phyloP scores from a whole-genome alignment of 2,797 vertebrate species.

The Acrossocheilus fasciatus region DNA sequence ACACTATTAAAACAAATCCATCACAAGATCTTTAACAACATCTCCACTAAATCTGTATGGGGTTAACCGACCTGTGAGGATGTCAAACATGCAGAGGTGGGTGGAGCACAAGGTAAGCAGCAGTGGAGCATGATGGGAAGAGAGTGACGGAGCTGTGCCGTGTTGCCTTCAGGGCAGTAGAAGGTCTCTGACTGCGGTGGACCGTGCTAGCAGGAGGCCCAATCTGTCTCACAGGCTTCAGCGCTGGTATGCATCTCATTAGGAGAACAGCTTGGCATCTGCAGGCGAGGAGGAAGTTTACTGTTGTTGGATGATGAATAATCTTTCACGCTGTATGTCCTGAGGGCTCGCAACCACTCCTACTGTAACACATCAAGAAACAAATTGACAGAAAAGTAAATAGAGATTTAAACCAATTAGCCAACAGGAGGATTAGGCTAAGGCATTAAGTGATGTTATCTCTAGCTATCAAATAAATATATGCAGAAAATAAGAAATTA shows the following conservation, averaged over 20 bases:
- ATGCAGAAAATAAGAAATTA: not conserved
- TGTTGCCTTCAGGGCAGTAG: conserved; percentile 74
- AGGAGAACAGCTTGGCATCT: conserved; percentile 82
- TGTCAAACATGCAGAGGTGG: not conserved
- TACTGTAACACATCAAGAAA: conserved; percentile 62
- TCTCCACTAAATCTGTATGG: not conserved
- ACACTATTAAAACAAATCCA: not conserved
- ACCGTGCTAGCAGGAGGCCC: conserved; percentile 76
- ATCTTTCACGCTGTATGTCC: conserved; percentile 74
- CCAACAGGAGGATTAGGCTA: conserved; percentile 6
- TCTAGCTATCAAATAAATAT: not conserved
- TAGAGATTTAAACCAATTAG: conserved; percentile 42
- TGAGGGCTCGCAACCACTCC: conserved; percentile 59
- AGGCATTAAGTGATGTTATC: not conserved
- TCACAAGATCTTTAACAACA: not conserved
- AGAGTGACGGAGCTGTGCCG: conserved; percentile 64
- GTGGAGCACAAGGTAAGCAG: conserved; percentile 26
- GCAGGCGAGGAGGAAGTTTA: conserved; percentile 78
- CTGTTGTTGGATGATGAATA: conserved; percentile 80
- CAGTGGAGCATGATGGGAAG: conserved; percentile 66
- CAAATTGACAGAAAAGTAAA: conserved; percentile 36
- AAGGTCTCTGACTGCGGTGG: conserved; percentile 67
- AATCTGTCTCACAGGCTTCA: conserved; percentile 76
- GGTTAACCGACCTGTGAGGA: conserved; percentile 29
- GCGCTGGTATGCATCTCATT: conserved; percentile 80